Evolutionary conservation across 2,113 vertebrate species (phyloP).

Genomic region (Tapirus terrestris): DNA sequence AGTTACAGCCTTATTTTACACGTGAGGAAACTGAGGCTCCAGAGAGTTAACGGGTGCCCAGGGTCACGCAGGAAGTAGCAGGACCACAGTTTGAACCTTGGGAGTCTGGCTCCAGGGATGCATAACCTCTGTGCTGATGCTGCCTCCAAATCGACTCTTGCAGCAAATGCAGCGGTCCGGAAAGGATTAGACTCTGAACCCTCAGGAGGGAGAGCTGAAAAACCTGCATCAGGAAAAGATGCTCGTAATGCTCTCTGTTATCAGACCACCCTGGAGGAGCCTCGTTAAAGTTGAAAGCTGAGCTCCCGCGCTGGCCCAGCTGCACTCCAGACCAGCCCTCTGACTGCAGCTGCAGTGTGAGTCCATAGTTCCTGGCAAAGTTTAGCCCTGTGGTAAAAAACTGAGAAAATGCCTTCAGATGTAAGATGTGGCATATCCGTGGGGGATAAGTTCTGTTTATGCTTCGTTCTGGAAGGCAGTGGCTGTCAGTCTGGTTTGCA

Average conservation of each 20-base stretch:
- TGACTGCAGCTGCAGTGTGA: background rate
- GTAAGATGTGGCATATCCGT: rapidly evolving
- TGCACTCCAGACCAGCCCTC: too few species aligned
- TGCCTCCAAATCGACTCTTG: background rate
- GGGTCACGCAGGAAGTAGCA: background rate
- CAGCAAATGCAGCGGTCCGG: background rate
- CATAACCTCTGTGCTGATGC: background rate
- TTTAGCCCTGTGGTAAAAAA: background rate
- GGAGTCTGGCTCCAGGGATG: background rate
- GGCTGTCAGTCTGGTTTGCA: background rate
- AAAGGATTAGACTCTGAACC: background rate
- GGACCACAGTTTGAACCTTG: background rate
- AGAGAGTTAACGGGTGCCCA: background rate
- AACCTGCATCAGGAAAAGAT: background rate
- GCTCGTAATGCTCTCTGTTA: background rate
- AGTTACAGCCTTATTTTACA: background rate
- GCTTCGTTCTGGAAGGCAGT: background rate
- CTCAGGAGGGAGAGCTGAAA: background rate
- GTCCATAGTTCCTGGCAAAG: background rate
- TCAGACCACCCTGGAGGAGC: background rate
- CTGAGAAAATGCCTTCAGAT: background rate
- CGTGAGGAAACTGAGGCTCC: background rate
- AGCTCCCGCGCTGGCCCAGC: background rate
- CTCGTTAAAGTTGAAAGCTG: background rate
- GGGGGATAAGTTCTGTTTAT: background rate